Evolutionary conservation across 2,113 vertebrate genomes (phyloP).

Genomic region (Callospermophilus lateralis): DNA sequence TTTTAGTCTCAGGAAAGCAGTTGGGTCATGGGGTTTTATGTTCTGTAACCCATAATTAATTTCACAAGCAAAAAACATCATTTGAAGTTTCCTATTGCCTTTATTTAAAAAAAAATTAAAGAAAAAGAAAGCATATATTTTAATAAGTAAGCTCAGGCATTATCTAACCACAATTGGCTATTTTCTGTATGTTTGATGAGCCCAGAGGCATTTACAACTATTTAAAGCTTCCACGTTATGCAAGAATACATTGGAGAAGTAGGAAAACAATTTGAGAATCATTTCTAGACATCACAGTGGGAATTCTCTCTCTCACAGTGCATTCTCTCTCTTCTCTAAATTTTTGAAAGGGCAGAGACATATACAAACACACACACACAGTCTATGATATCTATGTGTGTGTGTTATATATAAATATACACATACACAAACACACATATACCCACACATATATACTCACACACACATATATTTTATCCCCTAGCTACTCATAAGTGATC

Average conservation of each 20-base stretch:
- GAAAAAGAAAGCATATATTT: conserved; percentile 6
- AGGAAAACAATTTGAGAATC: conserved; percentile 28
- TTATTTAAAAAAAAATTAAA: neutral
- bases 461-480: neutral
- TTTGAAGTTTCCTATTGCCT: neutral
- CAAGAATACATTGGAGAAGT: conserved; percentile 51
- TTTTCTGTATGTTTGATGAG: neutral
- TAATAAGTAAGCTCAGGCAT: conserved; percentile 17
- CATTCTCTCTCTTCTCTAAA: neutral
- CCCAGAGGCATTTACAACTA: neutral
- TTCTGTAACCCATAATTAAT: neutral
- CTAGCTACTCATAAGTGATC: neutral
- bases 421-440: no score
- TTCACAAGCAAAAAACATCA: neutral
- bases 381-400: neutral
- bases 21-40: neutral
- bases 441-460: neutral
- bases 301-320: neutral
- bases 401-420: neutral
- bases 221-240: neutral
- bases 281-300: neutral
- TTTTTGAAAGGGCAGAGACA: neutral
- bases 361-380: neutral
- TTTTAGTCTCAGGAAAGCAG: neutral
- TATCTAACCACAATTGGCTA: neutral